Evolutionary conservation across 2,113 vertebrate genomes (phyloP).

Genomic region (Cairina moschata): DNA sequence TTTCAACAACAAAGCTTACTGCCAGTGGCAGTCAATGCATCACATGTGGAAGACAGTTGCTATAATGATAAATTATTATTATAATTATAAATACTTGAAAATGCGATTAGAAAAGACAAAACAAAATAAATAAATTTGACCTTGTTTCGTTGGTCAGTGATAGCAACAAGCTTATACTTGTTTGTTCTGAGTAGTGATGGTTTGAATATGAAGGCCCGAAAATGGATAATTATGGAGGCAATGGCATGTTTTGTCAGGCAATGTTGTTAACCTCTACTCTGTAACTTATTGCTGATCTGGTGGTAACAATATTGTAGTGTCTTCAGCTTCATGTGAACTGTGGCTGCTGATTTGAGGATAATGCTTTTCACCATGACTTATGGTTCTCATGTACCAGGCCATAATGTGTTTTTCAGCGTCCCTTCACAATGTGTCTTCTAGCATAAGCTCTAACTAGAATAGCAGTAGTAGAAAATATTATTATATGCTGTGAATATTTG

Average conservation of each 20-base stretch:
- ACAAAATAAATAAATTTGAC: neutral
- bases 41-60: neutral
- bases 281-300: neutral
- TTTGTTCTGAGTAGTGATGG: neutral
- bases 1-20: neutral
- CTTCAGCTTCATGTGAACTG: neutral
- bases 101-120: neutral
- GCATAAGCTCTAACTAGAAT: neutral
- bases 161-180: fast-evolving
- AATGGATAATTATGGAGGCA: neutral
- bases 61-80: neutral
- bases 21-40: neutral
- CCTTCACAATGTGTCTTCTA: fast-evolving
- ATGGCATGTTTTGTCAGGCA: neutral
- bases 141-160: neutral
- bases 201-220: neutral
- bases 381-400: neutral
- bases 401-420: neutral
- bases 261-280: neutral
- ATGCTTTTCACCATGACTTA: neutral
- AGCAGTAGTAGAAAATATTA: neutral
- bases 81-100: neutral
- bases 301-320: neutral
- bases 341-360: neutral
- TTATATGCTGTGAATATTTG: too few relatives aligned